phyloP scores from a whole-genome alignment of 2,113 vertebrate species.

The Thomomys bottae region DNA sequence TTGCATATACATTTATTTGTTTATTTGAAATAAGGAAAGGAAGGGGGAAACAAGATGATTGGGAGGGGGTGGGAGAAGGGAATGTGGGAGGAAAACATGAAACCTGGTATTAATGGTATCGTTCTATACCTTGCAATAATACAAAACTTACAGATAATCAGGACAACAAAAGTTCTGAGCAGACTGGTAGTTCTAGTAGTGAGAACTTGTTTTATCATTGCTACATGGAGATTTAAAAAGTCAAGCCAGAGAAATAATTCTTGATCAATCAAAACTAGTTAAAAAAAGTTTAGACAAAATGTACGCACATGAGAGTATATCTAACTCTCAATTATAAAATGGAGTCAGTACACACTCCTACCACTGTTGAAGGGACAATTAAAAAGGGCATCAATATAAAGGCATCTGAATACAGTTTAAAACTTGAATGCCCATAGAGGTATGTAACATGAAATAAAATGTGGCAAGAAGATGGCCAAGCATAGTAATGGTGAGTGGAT shows the following conservation, averaged over 20 bases:
- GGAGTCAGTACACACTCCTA: neutral
- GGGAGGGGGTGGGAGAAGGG: no score
- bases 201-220: neutral
- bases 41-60: no score
- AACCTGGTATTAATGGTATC: neutral
- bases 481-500: neutral
- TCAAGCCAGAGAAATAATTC: neutral
- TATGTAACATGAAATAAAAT: neutral
- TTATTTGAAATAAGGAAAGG: no score
- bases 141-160: neutral
- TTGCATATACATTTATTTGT: no score
- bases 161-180: neutral
- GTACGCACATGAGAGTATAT: neutral
- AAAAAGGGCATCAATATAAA: neutral
- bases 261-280: slow-evolving; percentile 12
- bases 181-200: neutral
- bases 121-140: neutral
- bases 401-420: neutral
- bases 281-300: slow-evolving; percentile 33
- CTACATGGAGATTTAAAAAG: neutral
- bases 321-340: neutral
- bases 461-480: neutral
- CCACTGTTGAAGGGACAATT: neutral
- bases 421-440: neutral
- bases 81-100: no score